Evolutionary conservation across 2,797 vertebrate genomes (phyloP).

Genomic region (Intellagama lesueurii): DNA sequence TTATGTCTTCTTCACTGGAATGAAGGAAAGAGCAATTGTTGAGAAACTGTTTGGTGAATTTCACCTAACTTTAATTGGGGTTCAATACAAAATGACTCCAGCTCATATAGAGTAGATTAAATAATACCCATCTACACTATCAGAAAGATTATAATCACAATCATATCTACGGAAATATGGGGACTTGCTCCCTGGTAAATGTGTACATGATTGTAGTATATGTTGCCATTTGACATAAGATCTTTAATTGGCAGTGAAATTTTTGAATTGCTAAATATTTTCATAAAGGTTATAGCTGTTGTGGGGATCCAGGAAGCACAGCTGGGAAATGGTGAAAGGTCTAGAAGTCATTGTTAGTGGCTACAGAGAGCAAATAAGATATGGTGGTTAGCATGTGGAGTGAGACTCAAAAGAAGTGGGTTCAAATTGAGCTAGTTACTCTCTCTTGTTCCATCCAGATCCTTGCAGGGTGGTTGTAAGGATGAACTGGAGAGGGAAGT

Average conservation of each 20-base stretch:
- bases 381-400: background rate
- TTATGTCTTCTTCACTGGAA: background rate
- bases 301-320: background rate
- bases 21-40: background rate
- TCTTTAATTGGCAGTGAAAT: no score
- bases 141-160: background rate
- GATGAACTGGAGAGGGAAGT: background rate
- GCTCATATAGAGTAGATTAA: background rate
- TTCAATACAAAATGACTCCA: background rate
- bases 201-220: no score
- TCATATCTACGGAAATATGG: background rate
- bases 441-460: background rate
- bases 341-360: background rate
- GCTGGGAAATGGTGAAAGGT: background rate
- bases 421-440: background rate
- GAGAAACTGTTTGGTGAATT: background rate
- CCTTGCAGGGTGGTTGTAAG: background rate
- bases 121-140: background rate
- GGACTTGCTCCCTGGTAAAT: background rate
- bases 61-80: background rate
- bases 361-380: background rate
- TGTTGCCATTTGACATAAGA: background rate
- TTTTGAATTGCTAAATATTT: background rate
- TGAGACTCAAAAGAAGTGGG: no score
- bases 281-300: background rate